A percentile compares a stretch with the other conserved stretches of the same genome.
These are phyloP conservation scores for Cantharis rufa DNA, from an alignment of 2,888 invertebrate genomes.

Conservation along the genomic window DNA sequence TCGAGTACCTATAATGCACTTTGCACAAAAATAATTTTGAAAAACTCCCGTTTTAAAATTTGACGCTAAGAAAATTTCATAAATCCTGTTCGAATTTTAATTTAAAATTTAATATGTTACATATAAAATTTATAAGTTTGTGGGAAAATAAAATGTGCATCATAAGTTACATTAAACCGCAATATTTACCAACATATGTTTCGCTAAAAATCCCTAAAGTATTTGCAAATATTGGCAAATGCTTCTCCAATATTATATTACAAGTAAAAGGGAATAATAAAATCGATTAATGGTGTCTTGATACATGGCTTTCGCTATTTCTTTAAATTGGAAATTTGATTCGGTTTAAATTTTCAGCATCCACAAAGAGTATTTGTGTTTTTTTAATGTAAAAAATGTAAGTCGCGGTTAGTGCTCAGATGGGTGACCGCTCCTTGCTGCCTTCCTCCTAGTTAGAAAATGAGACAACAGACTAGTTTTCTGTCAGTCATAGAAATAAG, in stretches of 20 bases:
- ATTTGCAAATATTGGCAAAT: slow-evolving; percentile 50
- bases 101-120: slow-evolving; percentile 1
- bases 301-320: not conserved
- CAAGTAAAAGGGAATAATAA: slow-evolving; percentile 37
- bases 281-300: slow-evolving; percentile 15
- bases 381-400: not conserved
- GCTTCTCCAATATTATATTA: slow-evolving; percentile 46
- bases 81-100: not conserved
- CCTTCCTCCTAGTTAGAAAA: too few relatives aligned
- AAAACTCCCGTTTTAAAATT: not conserved
- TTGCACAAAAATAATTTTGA: not conserved
- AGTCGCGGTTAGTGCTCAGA: too few relatives aligned
- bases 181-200: slow-evolving; percentile 44
- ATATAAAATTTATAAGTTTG: slow-evolving; percentile 1
- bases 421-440: too few relatives aligned
- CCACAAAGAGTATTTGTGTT: not conserved
- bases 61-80: not conserved
- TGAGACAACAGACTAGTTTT: too few relatives aligned
- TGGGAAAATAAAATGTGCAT: slow-evolving; percentile 21
- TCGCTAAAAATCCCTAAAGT: slow-evolving; percentile 42
- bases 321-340: not conserved
- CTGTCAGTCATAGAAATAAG: too few relatives aligned
- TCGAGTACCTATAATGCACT: not conserved
- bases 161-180: slow-evolving; percentile 25
- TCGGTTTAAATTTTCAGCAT: not conserved